These are phyloP conservation scores for Rhopalosiphum padi DNA, from an alignment of 1,140 invertebrate species.

Conservation along the genomic window DNA sequence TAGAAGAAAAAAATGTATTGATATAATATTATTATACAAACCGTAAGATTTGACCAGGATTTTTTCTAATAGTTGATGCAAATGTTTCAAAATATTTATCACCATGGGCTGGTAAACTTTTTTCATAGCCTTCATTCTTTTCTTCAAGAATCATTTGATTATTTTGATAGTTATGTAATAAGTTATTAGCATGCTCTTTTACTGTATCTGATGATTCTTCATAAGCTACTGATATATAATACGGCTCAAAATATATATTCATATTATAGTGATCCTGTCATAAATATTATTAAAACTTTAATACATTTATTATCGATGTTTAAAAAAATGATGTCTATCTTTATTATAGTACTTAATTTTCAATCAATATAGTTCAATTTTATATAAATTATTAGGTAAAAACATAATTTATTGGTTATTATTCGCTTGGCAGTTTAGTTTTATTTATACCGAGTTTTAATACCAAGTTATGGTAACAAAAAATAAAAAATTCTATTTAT, in stretches of 20 bases:
- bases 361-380: not conserved
- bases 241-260: conserved; percentile 30
- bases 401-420: not conserved
- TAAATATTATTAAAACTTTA: not conserved
- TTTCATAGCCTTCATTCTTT: conserved; percentile 76
- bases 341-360: not conserved
- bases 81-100: conserved; percentile 84
- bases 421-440: not conserved
- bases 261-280: not conserved
- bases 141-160: conserved; percentile 56
- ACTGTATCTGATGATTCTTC: conserved; percentile 19
- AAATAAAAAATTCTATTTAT: not conserved
- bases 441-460: not conserved
- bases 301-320: not conserved
- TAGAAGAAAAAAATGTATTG: not conserved
- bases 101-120: conserved; percentile 77
- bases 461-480: no score
- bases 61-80: conserved; percentile 73
- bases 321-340: not conserved
- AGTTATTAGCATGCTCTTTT: conserved; percentile 19
- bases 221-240: conserved; percentile 42
- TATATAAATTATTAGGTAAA: not conserved
- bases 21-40: conserved; percentile 62
- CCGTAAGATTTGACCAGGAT: conserved; percentile 83
- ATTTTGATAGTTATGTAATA: conserved; percentile 26